Conservation (phyloP, 2,113 vertebrate genomes). For the Psittacus erithacus region DNA sequence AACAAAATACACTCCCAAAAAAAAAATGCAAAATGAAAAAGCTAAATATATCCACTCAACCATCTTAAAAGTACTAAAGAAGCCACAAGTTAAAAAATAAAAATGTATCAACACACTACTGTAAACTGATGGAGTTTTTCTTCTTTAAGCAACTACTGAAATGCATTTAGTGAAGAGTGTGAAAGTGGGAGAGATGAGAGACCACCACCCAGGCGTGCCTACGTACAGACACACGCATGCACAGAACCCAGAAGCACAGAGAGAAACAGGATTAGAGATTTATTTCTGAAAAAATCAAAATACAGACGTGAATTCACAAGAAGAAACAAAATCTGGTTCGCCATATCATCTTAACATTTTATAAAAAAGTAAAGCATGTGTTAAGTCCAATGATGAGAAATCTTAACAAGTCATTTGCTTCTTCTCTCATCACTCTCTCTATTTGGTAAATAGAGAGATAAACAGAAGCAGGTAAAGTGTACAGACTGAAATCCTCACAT, state of each 20-base stretch:
- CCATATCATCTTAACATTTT: constrained; percentile 36
- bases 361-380: constrained; percentile 30
- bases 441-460: constrained; percentile 17
- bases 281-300: constrained; percentile 73
- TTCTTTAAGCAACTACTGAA: constrained; percentile 27
- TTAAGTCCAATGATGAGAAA: constrained; percentile 17
- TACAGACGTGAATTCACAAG: constrained; percentile 73
- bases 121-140: constrained; percentile 5
- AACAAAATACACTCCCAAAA: background rate
- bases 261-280: constrained; percentile 66
- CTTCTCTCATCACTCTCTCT: constrained; percentile 32
- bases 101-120: background rate
- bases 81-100: constrained; percentile 34
- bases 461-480: constrained; percentile 38
- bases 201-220: constrained; percentile 64
- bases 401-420: background rate
- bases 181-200: constrained; percentile 60
- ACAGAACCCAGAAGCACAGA: constrained; percentile 69
- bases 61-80: constrained; percentile 1
- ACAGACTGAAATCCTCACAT: constrained; percentile 53
- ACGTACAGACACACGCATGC: constrained; percentile 41
- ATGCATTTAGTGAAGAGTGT: constrained; percentile 43
- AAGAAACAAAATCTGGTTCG: constrained; percentile 39
- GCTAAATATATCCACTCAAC: background rate
- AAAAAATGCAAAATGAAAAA: background rate